Evolutionary conservation across 2,888 invertebrate species (phyloP), one percentile per base, ranked within the genome.

Genomic region (Anticlea derivata): DNA sequence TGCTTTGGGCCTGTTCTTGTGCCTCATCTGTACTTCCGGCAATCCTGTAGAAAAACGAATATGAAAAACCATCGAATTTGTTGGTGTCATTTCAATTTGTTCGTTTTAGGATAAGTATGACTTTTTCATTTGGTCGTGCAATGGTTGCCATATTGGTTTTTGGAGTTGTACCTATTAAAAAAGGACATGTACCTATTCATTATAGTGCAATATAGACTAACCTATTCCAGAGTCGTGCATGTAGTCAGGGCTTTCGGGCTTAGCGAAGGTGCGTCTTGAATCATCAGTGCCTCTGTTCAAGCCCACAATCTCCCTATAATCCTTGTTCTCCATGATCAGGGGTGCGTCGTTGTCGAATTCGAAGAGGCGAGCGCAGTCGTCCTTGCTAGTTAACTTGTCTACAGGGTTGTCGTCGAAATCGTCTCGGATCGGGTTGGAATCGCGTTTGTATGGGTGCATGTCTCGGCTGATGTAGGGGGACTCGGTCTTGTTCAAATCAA

Each of bases 331-430:
- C 79, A 86, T 80, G 30, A 92, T 91, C 20, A 89, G 77, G 0
- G 90, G 90, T 1, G 90, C 89, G 63, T 91, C 91, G 66, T 92
- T 92, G 63, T 93, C 93, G 68, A 93, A 93, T 70, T 92, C 93
- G 69, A 93, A 91, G 27, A 91, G 75, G 37, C 88, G 75, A 34
- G 91, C 83, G 72, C 91, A 91, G 58, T 90, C 91, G 33, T 88
- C 91, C 61, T 86, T 85, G 67, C 78, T 80, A 1, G 85, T 80
- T 13, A 91, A 70, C 50, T 90, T 85, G 63, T 90, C 89, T 41
- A 89, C 88, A 8, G 86, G 78, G 61, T 88, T 82, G 60, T 86
- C 86, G 60, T 82, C 83, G 37, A 84, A 67, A 17, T 84, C 80
- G 54, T 50, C 50, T 22, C 73, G 73, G 47, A 74, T 70, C 46